Base-by-base conservation (phyloP, 2,113 vertebrate species). In the Anser brachyrhynchus region DNA sequence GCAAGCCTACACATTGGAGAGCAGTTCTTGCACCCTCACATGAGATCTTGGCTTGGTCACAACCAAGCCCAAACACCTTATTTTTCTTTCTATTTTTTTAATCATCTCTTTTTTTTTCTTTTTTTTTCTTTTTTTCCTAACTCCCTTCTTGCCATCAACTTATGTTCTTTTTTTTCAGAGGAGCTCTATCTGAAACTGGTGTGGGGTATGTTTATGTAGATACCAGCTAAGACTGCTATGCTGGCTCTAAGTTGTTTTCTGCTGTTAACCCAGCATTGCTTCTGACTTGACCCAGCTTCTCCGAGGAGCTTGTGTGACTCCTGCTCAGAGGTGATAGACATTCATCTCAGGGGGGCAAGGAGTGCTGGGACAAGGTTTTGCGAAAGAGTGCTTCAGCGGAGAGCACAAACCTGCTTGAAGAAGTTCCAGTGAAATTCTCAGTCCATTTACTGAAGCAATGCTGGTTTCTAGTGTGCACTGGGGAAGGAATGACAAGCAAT, bases 101-200 rank as follows among this genome's bases (percentile, higher is more conserved):
- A 9, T 39, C 2, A 0, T 20, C 22, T 18, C 2, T 35, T 17
- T 5, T 19, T 21, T 21, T 26, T 62, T 43, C n/a, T n/a, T n/a
- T n/a, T n/a, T n/a, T n/a, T n/a, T 64, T 39, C 39, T 44, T 44
- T 44, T 44, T 44, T 44, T 18, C 39, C 17, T 66, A 51, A 20
- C 22, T 73, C 12, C 85, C 6, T 35, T 64, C 18, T 77, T 64
- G 11, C 15, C n/a, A 26, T 7, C 29, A 80, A 6, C 4, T 4
- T 11, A 28, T 57, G 37, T 39, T 72, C 21, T 51, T 62, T 59
- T 75, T 44, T n/a, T 58, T 76, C 35, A 52, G 44, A 52, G 12
- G 5, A 26, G 78, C 31, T 41, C 51, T 23, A 13, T 67, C 18
- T 59, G 58, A 59, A 78, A 72, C 3, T 25, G 18, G 13, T 79